Conservation (phyloP, 2,888 invertebrate genomes). For the Cataglyphis livida region DNA sequence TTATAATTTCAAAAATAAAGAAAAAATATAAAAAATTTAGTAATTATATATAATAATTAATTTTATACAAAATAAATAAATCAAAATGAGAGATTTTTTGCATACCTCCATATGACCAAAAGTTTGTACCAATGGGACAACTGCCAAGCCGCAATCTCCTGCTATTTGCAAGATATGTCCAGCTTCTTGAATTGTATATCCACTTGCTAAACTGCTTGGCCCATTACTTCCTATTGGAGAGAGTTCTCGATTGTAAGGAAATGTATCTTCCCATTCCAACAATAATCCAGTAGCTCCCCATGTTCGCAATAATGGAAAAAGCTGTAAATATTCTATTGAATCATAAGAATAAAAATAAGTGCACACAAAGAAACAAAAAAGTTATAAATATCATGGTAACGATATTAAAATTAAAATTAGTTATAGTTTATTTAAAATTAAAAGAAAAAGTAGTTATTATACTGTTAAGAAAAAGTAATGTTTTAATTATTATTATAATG, state of each 20-base stretch:
- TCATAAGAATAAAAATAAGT: slow-evolving; percentile 35
- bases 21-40: background rate
- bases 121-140: slow-evolving; percentile 94
- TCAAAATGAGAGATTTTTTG: background rate
- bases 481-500: no score
- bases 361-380: slow-evolving; percentile 3
- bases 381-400: background rate
- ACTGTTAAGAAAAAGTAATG: no score
- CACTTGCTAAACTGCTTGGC: slow-evolving; percentile 83
- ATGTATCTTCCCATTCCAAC: slow-evolving; percentile 96
- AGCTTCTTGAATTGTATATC: slow-evolving; percentile 90
- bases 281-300: slow-evolving; percentile 94
- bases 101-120: slow-evolving; percentile 93
- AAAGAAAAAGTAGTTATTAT: background rate
- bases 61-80: background rate
- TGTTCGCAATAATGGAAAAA: slow-evolving; percentile 88
- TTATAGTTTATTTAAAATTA: background rate
- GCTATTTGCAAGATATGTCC: slow-evolving; percentile 89
- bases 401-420: background rate
- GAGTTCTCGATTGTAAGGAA: slow-evolving; percentile 91
- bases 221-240: slow-evolving; percentile 87
- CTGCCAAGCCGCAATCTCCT: slow-evolving; percentile 88
- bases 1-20: background rate
- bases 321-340: slow-evolving; percentile 79
- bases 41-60: background rate